These are phyloP conservation scores for Hylia prasina DNA, from an alignment of 2,113 vertebrate species.

Conservation along the genomic window DNA sequence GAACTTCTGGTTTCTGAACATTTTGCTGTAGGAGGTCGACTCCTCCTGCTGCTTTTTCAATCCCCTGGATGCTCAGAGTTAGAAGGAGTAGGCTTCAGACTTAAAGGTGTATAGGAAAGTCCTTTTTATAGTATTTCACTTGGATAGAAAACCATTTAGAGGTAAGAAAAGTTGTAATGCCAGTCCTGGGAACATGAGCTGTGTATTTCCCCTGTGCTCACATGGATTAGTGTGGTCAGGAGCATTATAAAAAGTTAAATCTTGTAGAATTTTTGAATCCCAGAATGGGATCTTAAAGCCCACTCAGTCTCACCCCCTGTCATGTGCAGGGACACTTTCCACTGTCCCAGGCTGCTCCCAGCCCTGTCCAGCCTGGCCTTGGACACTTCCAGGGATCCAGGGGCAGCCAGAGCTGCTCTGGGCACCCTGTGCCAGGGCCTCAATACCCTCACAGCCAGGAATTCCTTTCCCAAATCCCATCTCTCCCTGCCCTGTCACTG, in stretches of 20 bases:
- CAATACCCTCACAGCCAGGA: rapidly evolving
- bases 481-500: not conserved
- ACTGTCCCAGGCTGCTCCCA: not conserved
- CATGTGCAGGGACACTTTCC: not conserved
- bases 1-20: not conserved
- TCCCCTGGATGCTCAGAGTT: not conserved
- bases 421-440: not conserved
- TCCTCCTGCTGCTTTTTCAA: not conserved
- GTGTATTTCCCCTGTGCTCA: not conserved
- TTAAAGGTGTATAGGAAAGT: not conserved
- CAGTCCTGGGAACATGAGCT: not conserved
- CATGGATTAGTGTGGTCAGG: rapidly evolving
- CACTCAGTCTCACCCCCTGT: not conserved
- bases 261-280: not conserved
- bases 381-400: not conserved
- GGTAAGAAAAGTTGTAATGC: not conserved
- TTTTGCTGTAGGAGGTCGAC: not conserved
- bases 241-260: not conserved
- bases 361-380: rapidly evolving
- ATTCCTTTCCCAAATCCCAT: not conserved
- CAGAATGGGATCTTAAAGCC: not conserved
- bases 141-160: not conserved
- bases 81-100: not conserved
- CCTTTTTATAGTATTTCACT: not conserved
- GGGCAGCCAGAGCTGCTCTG: not conserved